Base-by-base conservation (phyloP, 2,797 vertebrate genomes). In the Botia almorhae region DNA sequence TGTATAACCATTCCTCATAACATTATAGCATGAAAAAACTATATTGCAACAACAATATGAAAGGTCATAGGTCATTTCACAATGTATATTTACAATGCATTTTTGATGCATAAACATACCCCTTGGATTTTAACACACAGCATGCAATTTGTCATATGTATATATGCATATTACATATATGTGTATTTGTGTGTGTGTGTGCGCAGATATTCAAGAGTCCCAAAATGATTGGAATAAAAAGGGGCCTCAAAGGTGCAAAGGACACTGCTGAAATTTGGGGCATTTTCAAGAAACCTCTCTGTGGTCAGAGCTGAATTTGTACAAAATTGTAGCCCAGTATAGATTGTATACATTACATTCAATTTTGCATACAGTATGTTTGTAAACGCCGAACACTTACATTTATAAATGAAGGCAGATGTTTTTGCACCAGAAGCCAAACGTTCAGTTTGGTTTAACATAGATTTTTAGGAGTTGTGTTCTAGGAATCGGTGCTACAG, bases 21-120 rank as follows among this genome's bases (percentile, higher is more conserved):
- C 36, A 46, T 58, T 11, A 65, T n/a, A 65, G 39, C 2, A 60
- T 60, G 21, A 74, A 29, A 23, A 29, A 33, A 61, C 0, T 29
- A 73, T 17, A 55, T 63, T 63, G 26, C 26, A 63, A 26, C 7
- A 3, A 12, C 33, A 39, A 3, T 39, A 5, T 46, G 55, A 60
- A 46, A n/a, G 56, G 21, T 76, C 64, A 46, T n/a, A 1, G 43
- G 72, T 75, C 7, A n/a, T 61, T 63, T 29, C 67, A 74, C 64
- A 14, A 17, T 33, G n/a, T 39, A 50, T 74, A 50, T 82, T 51
- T 92, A 90, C 87, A 91, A 81, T 80, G 82, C 43, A 73, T 90
- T 55, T 58, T 74, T n/a, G 17, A 68, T 71, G 78, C 56, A 39
- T n/a, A 69, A 26, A 78, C 23, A 23, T 11, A 56, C 11, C 69